Conservation (phyloP, 1,140 invertebrate species). For the Trialeurodes vaporariorum region DNA sequence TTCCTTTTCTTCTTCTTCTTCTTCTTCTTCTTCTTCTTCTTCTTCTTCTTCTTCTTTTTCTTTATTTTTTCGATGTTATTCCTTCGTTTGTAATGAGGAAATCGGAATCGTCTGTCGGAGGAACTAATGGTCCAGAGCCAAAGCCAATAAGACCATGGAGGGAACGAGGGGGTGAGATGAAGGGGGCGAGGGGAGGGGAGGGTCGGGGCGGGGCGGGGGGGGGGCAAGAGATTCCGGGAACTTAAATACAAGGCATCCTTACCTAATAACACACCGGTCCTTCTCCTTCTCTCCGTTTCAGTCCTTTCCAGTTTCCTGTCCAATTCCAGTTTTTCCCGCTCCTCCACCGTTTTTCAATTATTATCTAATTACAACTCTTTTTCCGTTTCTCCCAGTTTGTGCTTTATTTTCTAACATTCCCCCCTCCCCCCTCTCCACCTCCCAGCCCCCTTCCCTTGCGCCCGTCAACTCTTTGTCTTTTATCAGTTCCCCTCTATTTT, state of each 20-base stretch:
- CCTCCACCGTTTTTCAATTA: neutral
- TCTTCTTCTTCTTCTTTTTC: no score
- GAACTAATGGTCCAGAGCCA: neutral
- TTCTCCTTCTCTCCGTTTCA: no score
- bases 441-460: no score
- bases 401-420: neutral
- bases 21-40: no score
- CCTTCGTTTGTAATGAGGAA: neutral
- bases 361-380: slow-evolving; percentile 1
- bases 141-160: no score
- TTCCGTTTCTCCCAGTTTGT: neutral
- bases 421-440: neutral
- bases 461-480: no score
- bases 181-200: no score
- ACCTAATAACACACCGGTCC: neutral
- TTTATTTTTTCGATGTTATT: no score
- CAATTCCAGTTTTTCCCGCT: neutral
- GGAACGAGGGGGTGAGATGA: no score
- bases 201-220: no score
- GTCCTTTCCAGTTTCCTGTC: neutral
- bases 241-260: neutral
- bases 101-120: neutral
- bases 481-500: no score
- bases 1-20: no score
- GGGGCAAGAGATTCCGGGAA: neutral